Conservation (phyloP, 2,797 vertebrate species). For the Gallinago solitaria region DNA sequence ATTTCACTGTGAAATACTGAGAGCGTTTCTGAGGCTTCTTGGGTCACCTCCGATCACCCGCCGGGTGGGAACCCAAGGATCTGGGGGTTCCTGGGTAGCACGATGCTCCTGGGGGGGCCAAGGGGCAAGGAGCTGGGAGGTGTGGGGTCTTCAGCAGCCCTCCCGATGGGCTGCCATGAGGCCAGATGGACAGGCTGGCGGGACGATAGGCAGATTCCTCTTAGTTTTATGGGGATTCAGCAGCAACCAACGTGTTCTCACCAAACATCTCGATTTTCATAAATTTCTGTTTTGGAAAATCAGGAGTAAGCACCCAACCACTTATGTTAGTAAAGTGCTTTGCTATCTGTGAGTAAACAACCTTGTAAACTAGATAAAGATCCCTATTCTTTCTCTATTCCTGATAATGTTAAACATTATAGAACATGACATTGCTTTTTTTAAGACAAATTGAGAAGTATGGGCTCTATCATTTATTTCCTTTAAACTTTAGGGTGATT, state of each 20-base stretch:
- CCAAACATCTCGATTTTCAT: not conserved
- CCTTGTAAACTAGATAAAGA: not conserved
- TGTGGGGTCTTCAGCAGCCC: not conserved
- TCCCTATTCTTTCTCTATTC: not conserved
- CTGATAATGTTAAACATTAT: not conserved
- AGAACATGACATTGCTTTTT: not conserved
- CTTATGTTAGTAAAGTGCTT: not conserved
- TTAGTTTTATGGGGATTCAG: not conserved
- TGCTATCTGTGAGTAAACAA: not conserved
- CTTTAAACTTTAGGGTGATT: not conserved
- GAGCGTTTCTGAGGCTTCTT: conserved; percentile 4
- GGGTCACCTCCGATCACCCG: conserved; percentile 18
- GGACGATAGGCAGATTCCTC: not conserved
- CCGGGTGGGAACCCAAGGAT: not conserved
- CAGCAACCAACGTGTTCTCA: not conserved
- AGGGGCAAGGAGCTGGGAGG: not conserved
- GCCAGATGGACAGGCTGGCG: not conserved
- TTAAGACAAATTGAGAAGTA: not conserved
- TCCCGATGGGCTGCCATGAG: not conserved
- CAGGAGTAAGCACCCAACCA: not conserved
- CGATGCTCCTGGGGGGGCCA: not conserved
- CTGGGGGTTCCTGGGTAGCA: not conserved
- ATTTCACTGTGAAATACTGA: conserved; percentile 56
- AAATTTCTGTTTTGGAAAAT: not conserved
- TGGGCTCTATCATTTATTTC: fast-evolving